A percentile compares a stretch with the other conserved stretches of the same genome.
phyloP scores from a whole-genome alignment of 1,140 invertebrate species.

The Psilanteris sp. region DNA sequence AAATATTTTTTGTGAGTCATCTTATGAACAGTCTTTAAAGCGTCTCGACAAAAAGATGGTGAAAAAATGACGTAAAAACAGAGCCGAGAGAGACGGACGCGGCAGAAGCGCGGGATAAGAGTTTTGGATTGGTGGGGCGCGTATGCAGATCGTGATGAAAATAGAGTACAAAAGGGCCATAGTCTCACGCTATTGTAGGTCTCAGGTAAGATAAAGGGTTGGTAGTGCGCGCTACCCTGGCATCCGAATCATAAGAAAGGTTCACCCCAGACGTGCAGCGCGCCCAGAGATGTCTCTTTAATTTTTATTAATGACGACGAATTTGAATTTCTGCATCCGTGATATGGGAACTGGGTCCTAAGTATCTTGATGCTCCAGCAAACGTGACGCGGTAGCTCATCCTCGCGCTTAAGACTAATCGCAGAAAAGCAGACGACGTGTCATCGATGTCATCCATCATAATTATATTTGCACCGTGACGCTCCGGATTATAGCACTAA shows the following conservation, averaged over 20 bases:
- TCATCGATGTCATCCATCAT: slow-evolving; percentile 72
- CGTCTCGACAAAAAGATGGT: slow-evolving; percentile 28
- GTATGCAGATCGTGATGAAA: slow-evolving; percentile 76
- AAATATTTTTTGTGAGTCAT: slow-evolving; percentile 8
- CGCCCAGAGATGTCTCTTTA: slow-evolving; percentile 78
- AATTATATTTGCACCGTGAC: slow-evolving; percentile 67
- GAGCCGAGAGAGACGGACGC: slow-evolving; percentile 6
- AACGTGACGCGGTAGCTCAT: slow-evolving; percentile 63
- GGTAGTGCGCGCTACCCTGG: slow-evolving; percentile 49
- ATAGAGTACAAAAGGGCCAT: slow-evolving; percentile 77
- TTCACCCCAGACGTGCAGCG: slow-evolving; percentile 63
- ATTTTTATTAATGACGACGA: slow-evolving; percentile 80
- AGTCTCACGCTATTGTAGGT: slow-evolving; percentile 79
- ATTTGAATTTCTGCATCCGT: slow-evolving; percentile 80
- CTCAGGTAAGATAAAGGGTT: slow-evolving; percentile 79
- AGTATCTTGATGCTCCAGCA: slow-evolving; percentile 18
- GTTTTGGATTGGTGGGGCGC: slow-evolving; percentile 31
- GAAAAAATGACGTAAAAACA: slow-evolving; percentile 38
- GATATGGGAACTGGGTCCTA: slow-evolving; percentile 76
- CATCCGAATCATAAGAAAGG: slow-evolving; percentile 59
- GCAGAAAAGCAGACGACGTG: slow-evolving; percentile 51
- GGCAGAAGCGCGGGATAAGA: slow-evolving; percentile 1
- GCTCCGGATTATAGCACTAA: slow-evolving; percentile 19
- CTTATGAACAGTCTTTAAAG: slow-evolving; percentile 4
- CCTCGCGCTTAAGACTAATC: slow-evolving; percentile 56